Evolutionary conservation across 2,797 vertebrate genomes (phyloP), one percentile per base, ranked within the genome.

Genomic region (Sebastes steindachneri): DNA sequence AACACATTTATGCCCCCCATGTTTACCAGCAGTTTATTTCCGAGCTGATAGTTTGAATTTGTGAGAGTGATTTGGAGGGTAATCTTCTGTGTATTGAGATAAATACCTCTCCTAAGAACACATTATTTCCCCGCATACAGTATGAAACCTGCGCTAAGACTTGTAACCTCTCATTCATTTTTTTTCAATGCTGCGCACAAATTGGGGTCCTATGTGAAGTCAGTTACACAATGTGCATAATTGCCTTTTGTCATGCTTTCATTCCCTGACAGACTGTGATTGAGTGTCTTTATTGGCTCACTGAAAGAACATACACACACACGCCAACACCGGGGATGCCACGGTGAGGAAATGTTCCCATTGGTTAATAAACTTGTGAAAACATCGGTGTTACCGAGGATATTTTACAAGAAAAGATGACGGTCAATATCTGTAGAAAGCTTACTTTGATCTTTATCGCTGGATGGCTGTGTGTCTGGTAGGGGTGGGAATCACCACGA

Each of bases 1-100:
- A 91, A 83, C 84, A 85, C 84, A 82, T 88, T 92, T 77, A 82
- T 85, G 79, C 73, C 75, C 75, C 76, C 75, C 21, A n/a, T 90
- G 92, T 90, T 93, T 89, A 82, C 85, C 77, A 81, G 82, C 86
- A 85, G 79, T 84, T 92, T 83, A 77, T 87, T 87, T 87, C 67
- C 45, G 75, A 85, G 75, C 75, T 71, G 75, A 82, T 86, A 76
- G 84, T 81, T 85, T 80, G 71, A 76, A 86, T 88, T 84, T 84
- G 85, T 80, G 82, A 86, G 72, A 87, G 70, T 64, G 72, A 87
- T 87, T 85, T 83, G 71, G 63, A 67, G 78, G 69, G 53, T 86
- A 86, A 89, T 88, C 86, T 75, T 81, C 65, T 79, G 65, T 63
- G 72, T 82, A 84, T 85, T 84, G 84, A 89, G 70, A 88, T 63